These are phyloP conservation scores for Lophius piscatorius DNA, from an alignment of 2,113 vertebrate species.

Conservation along the genomic window DNA sequence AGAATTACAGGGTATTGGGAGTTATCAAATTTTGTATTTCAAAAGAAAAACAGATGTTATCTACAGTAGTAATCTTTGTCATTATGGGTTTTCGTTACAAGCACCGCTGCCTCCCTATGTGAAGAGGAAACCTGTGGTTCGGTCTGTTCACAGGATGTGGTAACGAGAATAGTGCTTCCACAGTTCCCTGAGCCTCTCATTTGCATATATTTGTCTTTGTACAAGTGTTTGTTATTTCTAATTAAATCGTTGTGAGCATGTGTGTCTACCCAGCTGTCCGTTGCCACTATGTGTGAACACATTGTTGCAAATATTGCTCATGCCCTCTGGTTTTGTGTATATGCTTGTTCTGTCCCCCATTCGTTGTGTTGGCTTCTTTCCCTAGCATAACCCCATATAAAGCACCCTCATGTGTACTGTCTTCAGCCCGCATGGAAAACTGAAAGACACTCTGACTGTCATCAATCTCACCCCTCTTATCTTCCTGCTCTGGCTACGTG, in stretches of 20 bases:
- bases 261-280: conserved; percentile 2
- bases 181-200: conserved; percentile 70
- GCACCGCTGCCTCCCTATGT: conserved; percentile 34
- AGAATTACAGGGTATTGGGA: background rate
- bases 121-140: conserved; percentile 63
- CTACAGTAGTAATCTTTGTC: conserved; percentile 8
- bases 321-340: conserved; percentile 29
- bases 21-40: background rate
- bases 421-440: conserved; percentile 70
- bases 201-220: conserved; percentile 54
- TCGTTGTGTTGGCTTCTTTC: conserved; percentile 59
- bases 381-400: conserved; percentile 60
- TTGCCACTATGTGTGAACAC: conserved; percentile 25
- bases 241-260: conserved; percentile 38
- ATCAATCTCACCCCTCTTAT: conserved; percentile 37
- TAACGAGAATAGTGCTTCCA: conserved; percentile 69
- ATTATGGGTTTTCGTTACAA: conserved; percentile 26
- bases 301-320: conserved; percentile 3
- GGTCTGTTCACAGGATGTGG: conserved; percentile 76
- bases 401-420: conserved; percentile 66
- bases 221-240: conserved; percentile 37
- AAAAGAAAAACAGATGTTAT: conserved; percentile 8
- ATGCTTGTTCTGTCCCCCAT: conserved; percentile 25
- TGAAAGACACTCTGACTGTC: conserved; percentile 43
- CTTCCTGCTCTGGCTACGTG: conserved; percentile 31